Evolutionary conservation across 2,113 vertebrate genomes (phyloP).

Genomic region (Ophthalmolycus amberensis): DNA sequence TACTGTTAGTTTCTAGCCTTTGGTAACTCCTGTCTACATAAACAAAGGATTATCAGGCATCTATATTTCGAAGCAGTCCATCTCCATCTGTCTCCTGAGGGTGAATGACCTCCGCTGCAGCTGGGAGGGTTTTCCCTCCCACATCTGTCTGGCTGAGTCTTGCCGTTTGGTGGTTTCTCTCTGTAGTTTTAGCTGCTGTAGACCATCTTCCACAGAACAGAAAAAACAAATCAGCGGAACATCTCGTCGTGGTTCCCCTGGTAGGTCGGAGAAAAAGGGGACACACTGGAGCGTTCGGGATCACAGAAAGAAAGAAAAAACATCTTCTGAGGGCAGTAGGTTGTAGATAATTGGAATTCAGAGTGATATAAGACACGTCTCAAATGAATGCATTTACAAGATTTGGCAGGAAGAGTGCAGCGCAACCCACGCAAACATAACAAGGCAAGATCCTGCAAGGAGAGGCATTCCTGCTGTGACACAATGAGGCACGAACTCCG

Average conservation of each 20-base stretch:
- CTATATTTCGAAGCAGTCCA: constrained; percentile 13
- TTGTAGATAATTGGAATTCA: constrained; percentile 32
- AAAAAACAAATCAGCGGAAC: constrained; percentile 48
- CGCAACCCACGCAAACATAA: constrained; percentile 46
- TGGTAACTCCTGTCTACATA: background rate
- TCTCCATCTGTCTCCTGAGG: constrained; percentile 21
- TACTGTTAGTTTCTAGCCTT: background rate
- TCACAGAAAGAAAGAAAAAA: background rate
- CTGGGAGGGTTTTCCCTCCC: constrained; percentile 51
- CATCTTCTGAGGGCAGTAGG: background rate
- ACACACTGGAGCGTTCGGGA: constrained; percentile 23
- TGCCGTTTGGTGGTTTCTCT: constrained; percentile 46
- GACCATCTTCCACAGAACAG: constrained; percentile 45
- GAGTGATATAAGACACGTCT: constrained; percentile 28
- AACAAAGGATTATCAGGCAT: constrained; percentile 28
- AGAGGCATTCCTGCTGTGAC: constrained; percentile 68
- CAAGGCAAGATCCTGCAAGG: constrained; percentile 73
- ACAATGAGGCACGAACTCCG: constrained; percentile 45
- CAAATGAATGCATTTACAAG: constrained; percentile 38
- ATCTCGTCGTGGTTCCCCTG: constrained; percentile 14
- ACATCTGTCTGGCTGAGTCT: constrained; percentile 63
- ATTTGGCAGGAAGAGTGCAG: constrained; percentile 39
- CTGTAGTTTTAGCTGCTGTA: constrained; percentile 52
- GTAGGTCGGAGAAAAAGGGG: constrained; percentile 10
- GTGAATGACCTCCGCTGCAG: constrained; percentile 53